Conservation (phyloP, 2,888 invertebrate species). For the Eupithecia abbreviata region DNA sequence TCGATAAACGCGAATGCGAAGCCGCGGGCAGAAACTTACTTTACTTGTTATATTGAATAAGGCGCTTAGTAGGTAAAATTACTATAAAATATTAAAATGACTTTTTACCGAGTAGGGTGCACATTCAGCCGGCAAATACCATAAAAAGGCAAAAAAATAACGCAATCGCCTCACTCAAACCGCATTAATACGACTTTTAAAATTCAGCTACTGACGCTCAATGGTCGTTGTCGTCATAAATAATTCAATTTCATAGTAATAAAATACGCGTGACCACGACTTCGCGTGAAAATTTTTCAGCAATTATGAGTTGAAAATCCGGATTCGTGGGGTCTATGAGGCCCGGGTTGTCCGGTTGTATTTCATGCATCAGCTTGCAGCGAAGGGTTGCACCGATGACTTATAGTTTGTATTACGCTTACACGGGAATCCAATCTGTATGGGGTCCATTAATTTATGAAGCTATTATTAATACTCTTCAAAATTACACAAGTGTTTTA, state of each 20-base stretch:
- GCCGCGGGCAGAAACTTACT: too few species aligned
- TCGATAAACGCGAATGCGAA: too few species aligned
- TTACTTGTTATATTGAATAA: background rate
- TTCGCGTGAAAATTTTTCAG: constrained; percentile 83
- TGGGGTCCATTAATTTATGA: constrained; percentile 72
- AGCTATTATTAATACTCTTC: constrained; percentile 30
- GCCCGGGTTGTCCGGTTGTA: constrained; percentile 36
- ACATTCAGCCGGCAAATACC: background rate
- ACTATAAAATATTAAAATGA: background rate
- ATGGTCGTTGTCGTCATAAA: constrained; percentile 79
- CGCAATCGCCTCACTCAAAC: constrained; percentile 29
- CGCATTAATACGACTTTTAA: constrained; percentile 74
- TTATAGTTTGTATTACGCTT: constrained; percentile 50
- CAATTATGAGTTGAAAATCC: constrained; percentile 82
- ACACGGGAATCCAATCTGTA: constrained; percentile 72
- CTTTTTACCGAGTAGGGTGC: background rate
- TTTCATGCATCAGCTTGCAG: constrained; percentile 57
- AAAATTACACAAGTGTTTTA: constrained; percentile 10
- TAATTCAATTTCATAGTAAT: constrained; percentile 84
- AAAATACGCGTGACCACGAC: constrained; percentile 82
- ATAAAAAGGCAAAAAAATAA: constrained; percentile 58
- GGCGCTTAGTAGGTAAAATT: too few species aligned
- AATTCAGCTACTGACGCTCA: constrained; percentile 78
- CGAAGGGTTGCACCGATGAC: constrained; percentile 44
- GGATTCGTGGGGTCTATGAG: constrained; percentile 58